These are phyloP conservation scores for Sakesphorus luctuosus DNA, from an alignment of 2,113 vertebrate species.

Conservation along the genomic window DNA sequence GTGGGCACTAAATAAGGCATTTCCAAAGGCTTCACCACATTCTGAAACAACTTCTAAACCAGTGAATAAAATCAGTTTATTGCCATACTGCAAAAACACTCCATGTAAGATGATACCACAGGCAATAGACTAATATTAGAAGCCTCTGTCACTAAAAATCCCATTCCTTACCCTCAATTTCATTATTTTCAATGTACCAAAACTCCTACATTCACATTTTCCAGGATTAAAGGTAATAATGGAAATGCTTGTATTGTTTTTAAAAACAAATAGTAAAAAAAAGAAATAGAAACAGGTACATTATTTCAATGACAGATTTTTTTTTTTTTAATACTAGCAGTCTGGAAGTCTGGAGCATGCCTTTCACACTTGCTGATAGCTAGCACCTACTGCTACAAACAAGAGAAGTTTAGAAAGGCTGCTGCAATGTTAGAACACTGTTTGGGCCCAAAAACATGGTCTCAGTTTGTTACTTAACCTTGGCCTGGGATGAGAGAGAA, in stretches of 20 bases:
- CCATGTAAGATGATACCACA: neutral
- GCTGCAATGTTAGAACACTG: neutral
- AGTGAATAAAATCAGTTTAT: neutral
- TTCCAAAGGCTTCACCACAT: neutral
- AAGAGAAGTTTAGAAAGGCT: neutral
- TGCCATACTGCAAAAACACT: neutral
- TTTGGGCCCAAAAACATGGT: neutral
- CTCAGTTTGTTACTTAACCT: neutral
- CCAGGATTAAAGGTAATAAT: neutral
- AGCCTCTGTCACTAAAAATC: neutral
- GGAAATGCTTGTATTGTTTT: neutral
- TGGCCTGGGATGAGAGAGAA: neutral
- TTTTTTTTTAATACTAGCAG: neutral
- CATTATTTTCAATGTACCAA: neutral
- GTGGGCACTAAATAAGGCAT: neutral
- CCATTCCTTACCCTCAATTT: neutral
- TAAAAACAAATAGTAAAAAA: neutral
- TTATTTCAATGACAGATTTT: neutral
- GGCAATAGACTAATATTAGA: neutral
- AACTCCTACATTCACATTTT: neutral
- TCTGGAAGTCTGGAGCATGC: neutral
- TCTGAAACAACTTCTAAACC: neutral
- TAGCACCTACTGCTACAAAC: neutral
- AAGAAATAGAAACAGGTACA: neutral
- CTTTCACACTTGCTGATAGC: neutral